phyloP scores from a whole-genome alignment of 2,797 vertebrate species.

The Squalus acanthias region DNA sequence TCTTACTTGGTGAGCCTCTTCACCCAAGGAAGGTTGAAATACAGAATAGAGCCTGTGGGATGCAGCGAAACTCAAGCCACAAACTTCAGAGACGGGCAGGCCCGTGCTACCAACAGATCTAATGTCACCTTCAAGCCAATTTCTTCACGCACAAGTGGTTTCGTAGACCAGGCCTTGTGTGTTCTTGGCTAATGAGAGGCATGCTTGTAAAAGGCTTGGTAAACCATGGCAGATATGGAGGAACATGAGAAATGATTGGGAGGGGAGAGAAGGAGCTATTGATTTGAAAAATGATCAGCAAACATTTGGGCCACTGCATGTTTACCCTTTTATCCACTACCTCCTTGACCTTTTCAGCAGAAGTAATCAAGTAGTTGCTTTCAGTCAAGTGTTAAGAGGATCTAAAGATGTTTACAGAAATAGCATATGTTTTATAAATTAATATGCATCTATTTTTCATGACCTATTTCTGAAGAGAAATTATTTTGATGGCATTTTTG shows the following conservation, averaged over 20 bases:
- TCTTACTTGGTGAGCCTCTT: background rate
- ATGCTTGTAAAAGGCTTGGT: background rate
- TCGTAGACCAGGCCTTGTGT: background rate
- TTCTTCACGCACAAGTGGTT: background rate
- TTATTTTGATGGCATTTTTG: background rate
- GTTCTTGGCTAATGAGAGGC: background rate
- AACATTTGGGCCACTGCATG: background rate
- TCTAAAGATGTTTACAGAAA: background rate
- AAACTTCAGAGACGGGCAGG: background rate
- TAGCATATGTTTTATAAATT: background rate
- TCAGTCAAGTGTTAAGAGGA: background rate
- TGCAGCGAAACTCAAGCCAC: background rate
- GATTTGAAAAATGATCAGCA: background rate
- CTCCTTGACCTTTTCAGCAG: background rate
- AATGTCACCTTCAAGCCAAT: background rate
- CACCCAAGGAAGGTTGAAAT: background rate
- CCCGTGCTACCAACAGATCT: background rate
- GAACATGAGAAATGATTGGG: background rate
- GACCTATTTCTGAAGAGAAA: background rate
- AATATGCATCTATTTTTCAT: background rate
- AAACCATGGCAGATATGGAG: background rate
- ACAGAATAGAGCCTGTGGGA: background rate
- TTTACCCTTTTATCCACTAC: background rate
- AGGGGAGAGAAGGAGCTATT: background rate
- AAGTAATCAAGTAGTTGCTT: background rate